phyloP scores from a whole-genome alignment of 2,797 vertebrate species.

The Brotogeris chrysoptera region DNA sequence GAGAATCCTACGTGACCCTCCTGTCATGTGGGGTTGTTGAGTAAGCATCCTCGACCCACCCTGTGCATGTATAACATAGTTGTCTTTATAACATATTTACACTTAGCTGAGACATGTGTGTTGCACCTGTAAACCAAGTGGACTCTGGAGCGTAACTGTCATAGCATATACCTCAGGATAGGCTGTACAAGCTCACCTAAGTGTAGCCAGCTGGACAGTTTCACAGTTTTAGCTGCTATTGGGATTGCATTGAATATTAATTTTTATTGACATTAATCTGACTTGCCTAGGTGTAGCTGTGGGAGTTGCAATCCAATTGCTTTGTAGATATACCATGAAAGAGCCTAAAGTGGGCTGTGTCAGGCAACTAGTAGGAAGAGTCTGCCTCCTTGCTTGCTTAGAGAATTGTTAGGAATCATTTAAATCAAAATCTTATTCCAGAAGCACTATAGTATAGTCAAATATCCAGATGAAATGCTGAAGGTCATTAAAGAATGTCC shows the following conservation, averaged over 20 bases:
- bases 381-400: background rate
- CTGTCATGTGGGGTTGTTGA: background rate
- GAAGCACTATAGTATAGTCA: background rate
- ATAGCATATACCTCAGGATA: fast-evolving
- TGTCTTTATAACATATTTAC: background rate
- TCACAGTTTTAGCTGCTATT: background rate
- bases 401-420: background rate
- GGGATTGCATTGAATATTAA: background rate
- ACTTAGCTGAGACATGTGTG: background rate
- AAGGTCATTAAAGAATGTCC: background rate
- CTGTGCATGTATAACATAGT: background rate
- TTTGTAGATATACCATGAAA: background rate
- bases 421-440: background rate
- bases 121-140: background rate
- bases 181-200: background rate
- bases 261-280: background rate
- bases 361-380: background rate
- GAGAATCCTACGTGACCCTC: background rate
- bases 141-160: background rate
- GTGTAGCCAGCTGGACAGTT: background rate
- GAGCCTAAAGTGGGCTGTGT: background rate
- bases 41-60: background rate
- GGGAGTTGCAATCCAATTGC: background rate
- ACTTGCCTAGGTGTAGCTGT: background rate
- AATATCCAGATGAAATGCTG: background rate